These are phyloP conservation scores for Notolabrus celidotus DNA, from an alignment of 2,797 vertebrate species.

Conservation along the genomic window DNA sequence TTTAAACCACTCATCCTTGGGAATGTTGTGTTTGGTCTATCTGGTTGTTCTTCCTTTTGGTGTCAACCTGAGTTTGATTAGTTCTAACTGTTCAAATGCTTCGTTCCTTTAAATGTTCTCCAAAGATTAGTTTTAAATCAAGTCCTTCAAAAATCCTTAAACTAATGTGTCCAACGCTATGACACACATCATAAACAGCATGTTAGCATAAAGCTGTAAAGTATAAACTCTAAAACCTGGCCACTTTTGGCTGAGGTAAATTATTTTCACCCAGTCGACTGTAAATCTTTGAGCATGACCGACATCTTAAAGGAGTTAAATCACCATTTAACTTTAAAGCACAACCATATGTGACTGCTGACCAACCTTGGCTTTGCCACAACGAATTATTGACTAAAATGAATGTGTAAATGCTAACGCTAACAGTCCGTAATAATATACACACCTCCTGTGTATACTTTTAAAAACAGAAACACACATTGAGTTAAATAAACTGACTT, in stretches of 20 bases:
- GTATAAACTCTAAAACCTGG: conserved; percentile 2
- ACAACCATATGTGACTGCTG: conserved; percentile 58
- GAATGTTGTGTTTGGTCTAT: no score
- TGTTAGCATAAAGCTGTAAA: background rate
- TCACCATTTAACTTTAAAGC: conserved; percentile 49
- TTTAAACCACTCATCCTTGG: no score
- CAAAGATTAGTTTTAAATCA: background rate
- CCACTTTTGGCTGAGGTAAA: background rate
- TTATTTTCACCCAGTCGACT: conserved; percentile 27
- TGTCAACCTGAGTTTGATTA: background rate
- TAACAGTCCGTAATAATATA: conserved; percentile 47
- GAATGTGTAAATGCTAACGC: conserved; percentile 61
- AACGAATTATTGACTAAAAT: conserved; percentile 46
- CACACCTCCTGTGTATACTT: background rate
- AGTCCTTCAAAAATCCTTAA: background rate
- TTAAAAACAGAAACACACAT: conserved; percentile 5
- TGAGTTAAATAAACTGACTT: conserved; percentile 7
- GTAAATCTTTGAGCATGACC: conserved; percentile 47
- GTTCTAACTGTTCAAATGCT: background rate
- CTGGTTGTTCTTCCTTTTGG: background rate
- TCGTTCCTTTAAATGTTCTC: background rate
- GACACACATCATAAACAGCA: background rate
- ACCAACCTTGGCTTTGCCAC: conserved; percentile 52
- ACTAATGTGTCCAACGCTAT: background rate
- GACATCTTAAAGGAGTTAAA: conserved; percentile 53